Conservation (phyloP, 2,888 invertebrate genomes). For the Ectemnius continuus region DNA sequence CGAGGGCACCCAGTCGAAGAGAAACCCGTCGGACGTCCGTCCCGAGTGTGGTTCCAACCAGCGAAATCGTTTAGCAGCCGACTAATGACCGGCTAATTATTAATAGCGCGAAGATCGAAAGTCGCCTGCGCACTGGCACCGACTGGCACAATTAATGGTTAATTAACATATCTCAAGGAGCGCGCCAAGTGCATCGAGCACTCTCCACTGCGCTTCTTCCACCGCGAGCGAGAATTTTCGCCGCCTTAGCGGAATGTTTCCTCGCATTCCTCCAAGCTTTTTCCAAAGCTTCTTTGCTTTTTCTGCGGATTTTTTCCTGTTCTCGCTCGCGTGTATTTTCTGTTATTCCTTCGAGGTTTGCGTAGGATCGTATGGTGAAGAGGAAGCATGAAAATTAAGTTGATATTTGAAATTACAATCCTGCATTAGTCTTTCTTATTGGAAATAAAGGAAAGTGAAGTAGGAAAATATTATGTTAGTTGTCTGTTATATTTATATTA, state of each 20-base stretch:
- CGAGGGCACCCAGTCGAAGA: conserved; percentile 33
- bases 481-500: too few relatives aligned
- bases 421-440: too few relatives aligned
- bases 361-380: too few relatives aligned
- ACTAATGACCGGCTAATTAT: conserved; percentile 55
- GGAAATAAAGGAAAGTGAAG: too few relatives aligned
- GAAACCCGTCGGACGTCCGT: conserved; percentile 18
- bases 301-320: background rate
- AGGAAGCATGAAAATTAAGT: too few relatives aligned
- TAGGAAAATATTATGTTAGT: too few relatives aligned
- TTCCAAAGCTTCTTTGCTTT: background rate
- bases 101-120: conserved; percentile 38
- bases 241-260: background rate
- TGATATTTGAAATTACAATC: too few relatives aligned
- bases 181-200: background rate
- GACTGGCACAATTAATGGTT: conserved; percentile 45
- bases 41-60: conserved; percentile 23
- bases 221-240: background rate
- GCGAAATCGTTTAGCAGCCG: conserved; percentile 49
- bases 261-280: background rate
- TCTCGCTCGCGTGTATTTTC: background rate
- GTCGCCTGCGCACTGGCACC: conserved; percentile 24
- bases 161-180: conserved; percentile 32
- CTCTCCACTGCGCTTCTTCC: too few relatives aligned
- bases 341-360: too few relatives aligned